Conservation (phyloP, 2,113 vertebrate species). For the Aphelocoma coerulescens region DNA sequence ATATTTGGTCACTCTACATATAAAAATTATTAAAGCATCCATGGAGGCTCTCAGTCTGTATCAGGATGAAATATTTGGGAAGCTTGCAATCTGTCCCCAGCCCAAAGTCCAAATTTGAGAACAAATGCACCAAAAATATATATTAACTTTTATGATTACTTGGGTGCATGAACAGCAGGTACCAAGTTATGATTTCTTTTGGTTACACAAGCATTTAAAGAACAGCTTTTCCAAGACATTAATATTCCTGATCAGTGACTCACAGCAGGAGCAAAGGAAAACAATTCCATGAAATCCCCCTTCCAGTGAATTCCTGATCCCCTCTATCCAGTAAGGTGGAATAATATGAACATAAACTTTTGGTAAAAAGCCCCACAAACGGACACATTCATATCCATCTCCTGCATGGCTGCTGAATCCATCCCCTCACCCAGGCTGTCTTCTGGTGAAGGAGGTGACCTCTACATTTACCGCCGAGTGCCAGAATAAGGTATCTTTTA, state of each 20-base stretch:
- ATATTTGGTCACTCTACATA: not conserved
- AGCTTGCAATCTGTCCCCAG: not conserved
- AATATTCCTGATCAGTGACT: not conserved
- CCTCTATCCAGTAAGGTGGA: not conserved
- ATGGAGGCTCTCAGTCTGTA: not conserved
- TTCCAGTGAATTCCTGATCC: not conserved
- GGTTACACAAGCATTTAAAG: not conserved
- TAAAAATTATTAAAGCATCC: not conserved
- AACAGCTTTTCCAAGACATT: not conserved
- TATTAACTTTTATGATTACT: not conserved
- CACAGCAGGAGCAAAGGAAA: not conserved
- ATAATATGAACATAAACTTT: not conserved
- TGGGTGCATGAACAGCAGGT: not conserved
- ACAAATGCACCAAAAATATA: not conserved
- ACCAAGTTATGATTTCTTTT: not conserved
- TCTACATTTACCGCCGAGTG: not conserved
- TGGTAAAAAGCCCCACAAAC: accelerated
- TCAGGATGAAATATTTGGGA: not conserved
- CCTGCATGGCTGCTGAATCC: not conserved
- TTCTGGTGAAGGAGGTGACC: not conserved
- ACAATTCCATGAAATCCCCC: not conserved
- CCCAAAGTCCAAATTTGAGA: not conserved
- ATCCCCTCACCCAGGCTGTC: not conserved
- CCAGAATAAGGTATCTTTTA: not conserved
- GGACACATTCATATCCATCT: not conserved